These are phyloP conservation scores for Cephalophus harveyi DNA, from an alignment of 2,113 vertebrate species.

Conservation along the genomic window DNA sequence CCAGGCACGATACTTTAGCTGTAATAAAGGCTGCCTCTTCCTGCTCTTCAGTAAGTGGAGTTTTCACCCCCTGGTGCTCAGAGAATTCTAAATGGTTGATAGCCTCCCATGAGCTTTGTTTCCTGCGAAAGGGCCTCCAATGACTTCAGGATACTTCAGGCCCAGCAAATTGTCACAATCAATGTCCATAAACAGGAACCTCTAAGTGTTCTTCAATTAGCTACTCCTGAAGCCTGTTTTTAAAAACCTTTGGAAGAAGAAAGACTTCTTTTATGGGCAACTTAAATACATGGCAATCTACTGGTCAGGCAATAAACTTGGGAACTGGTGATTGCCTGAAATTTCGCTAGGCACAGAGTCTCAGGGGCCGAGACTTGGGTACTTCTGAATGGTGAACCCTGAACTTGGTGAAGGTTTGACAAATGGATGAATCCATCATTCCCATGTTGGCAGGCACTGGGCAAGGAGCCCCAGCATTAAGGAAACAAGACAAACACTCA, in stretches of 20 bases:
- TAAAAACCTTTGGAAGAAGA: slow-evolving; percentile 17
- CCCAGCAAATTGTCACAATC: slow-evolving; percentile 64
- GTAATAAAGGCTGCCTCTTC: slow-evolving; percentile 26
- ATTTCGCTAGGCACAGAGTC: background rate
- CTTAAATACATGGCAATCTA: background rate
- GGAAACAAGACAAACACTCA: slow-evolving; percentile 55
- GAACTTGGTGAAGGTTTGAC: slow-evolving; percentile 35
- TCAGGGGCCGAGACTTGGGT: background rate
- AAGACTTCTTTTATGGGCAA: slow-evolving; percentile 33
- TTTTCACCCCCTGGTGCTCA: slow-evolving; percentile 47
- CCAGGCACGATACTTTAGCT: background rate
- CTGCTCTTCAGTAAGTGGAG: slow-evolving; percentile 22
- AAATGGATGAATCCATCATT: slow-evolving; percentile 57
- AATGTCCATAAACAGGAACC: slow-evolving; percentile 54
- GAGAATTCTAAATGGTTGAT: slow-evolving; percentile 62
- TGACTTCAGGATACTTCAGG: slow-evolving; percentile 29
- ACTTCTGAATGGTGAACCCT: background rate
- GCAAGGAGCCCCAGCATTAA: slow-evolving; percentile 47
- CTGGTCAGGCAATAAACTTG: background rate
- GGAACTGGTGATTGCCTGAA: background rate
- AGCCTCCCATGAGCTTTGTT: slow-evolving; percentile 47
- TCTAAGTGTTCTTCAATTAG: slow-evolving; percentile 61
- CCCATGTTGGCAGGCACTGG: slow-evolving; percentile 43
- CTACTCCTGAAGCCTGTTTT: slow-evolving; percentile 37
- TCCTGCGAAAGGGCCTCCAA: slow-evolving; percentile 54